A percentile compares a stretch with the other conserved stretches of the same genome.
Evolutionary conservation across 2,888 invertebrate genomes (phyloP).

Genomic region (Bugula neritina): DNA sequence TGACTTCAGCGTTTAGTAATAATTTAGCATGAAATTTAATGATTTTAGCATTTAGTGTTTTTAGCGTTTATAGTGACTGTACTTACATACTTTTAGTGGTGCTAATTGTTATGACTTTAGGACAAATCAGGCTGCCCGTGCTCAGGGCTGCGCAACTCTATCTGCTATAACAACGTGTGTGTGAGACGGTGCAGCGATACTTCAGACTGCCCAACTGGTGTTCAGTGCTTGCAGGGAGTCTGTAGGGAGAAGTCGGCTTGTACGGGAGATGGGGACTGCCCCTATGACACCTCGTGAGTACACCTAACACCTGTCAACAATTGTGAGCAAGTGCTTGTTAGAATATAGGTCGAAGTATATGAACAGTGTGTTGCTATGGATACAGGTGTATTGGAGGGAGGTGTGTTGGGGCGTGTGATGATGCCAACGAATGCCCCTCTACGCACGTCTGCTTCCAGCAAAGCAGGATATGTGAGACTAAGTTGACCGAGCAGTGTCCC

Average conservation of each 20-base stretch:
- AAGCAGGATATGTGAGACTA: neutral
- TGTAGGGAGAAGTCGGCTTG: neutral
- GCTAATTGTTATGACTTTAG: no score
- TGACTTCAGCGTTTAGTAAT: no score
- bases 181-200: neutral
- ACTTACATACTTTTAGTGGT: no score
- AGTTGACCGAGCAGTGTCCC: neutral
- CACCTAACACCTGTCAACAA: no score
- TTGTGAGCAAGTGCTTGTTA: no score
- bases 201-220: neutral
- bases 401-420: neutral
- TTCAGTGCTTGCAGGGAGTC: slow-evolving; percentile 2
- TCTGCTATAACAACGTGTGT: neutral
- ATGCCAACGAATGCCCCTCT: neutral
- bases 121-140: neutral
- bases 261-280: neutral
- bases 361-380: no score
- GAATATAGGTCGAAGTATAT: no score
- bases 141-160: neutral
- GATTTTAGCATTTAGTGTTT: no score
- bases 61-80: no score
- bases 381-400: neutral
- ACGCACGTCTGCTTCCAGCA: neutral
- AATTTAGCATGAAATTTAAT: no score
- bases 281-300: neutral